Evolutionary conservation across 2,797 vertebrate species (phyloP).

Genomic region (Bradypodion pumilum): DNA sequence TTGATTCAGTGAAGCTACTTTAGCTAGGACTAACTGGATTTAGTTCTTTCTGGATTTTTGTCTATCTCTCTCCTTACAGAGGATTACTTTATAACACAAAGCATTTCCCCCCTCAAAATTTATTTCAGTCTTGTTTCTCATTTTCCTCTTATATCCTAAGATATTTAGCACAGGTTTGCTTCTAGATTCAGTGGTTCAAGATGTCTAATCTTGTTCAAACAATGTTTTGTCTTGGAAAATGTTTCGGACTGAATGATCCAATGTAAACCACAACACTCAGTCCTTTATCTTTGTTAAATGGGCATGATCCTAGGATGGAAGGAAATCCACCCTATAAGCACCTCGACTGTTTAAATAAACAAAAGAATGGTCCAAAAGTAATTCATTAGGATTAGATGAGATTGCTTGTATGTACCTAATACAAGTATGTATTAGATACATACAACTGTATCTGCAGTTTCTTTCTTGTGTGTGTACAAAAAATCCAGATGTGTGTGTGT

Average conservation of each 20-base stretch:
- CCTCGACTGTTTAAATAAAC: slow-evolving; percentile 11
- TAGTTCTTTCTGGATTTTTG: neutral
- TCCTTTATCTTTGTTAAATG: neutral
- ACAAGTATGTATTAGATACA: no score
- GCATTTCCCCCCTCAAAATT: no score
- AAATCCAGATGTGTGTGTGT: no score
- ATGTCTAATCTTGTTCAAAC: neutral
- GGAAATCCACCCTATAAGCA: neutral
- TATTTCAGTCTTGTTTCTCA: neutral
- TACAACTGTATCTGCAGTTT: neutral
- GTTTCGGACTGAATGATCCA: neutral
- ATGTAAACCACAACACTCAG: neutral
- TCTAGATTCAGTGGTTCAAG: neutral
- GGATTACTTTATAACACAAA: neutral
- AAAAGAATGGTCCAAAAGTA: neutral
- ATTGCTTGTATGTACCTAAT: neutral
- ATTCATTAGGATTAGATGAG: neutral
- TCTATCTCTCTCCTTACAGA: no score
- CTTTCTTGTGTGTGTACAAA: neutral
- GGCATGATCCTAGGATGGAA: neutral
- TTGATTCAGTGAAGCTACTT: no score
- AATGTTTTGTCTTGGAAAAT: neutral
- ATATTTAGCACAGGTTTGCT: neutral
- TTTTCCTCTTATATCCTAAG: neutral
- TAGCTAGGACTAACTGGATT: no score